Evolutionary conservation across 2,888 invertebrate genomes (phyloP), one percentile per base, ranked within the genome.

Genomic region (Pemphredon lugubris): DNA sequence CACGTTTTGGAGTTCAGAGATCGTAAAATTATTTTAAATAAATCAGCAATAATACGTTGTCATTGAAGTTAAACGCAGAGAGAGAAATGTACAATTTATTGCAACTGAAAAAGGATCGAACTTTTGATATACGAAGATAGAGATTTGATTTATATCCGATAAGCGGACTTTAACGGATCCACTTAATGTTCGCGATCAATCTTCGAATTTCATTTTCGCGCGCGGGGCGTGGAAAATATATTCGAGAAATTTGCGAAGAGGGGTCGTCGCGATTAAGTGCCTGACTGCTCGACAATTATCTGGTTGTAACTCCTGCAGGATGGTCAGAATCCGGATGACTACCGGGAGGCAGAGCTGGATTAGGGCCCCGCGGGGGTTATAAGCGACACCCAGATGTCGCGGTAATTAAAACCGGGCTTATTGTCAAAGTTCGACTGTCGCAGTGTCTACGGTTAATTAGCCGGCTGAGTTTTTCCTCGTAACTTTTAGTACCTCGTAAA

Each of bases 371-470:
- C 79, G 82, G 84, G 83, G 78, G 82, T 58, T 87, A 85, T 88
- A 82, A 72, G 84, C 83, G 88, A 86, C 83, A 82, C 74, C 86
- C 89, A 89, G 89, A 88, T 89, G 89, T 87, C 85, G 88, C 85
- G 75, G 86, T 85, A 88, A 89, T 89, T 90, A 89, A 89, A 89
- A 85, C 82, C 72, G 73, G 75, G 87, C 82, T 86, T 87, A 89
- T 88, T 83, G 83, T 85, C 84, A 70, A 89, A 89, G 86, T 89
- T 89, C 74, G 75, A 77, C 81, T 64, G 60, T 74, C 74, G 77
- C 37, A 45, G 40, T 64, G 55, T 75, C 77, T 74, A 70, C 73
- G 66, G 69, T 71, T 73, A 68, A 82, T 76, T 74, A 50, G 64
- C 64, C 54, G 57, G 60, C 73, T 59, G 23, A 34, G 59, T 80